phyloP scores from a whole-genome alignment of 2,888 invertebrate genomes.

The Caenorhabditis virilis region DNA sequence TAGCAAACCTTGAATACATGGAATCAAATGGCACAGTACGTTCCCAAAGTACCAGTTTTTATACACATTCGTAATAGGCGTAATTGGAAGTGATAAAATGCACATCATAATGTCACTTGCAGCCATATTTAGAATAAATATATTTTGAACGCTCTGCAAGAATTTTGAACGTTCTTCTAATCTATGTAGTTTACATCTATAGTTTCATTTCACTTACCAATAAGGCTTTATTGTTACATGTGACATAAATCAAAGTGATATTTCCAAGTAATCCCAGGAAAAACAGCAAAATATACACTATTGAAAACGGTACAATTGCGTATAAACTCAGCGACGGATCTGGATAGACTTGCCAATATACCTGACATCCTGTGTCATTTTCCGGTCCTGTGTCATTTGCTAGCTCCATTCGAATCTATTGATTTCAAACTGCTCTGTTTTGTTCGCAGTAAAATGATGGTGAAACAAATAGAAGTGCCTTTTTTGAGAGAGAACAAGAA shows the following conservation, averaged over 20 bases:
- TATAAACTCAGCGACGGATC: slow-evolving; percentile 52
- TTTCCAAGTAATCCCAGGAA: slow-evolving; percentile 66
- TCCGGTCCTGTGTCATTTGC: too few relatives aligned
- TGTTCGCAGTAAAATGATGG: too few relatives aligned
- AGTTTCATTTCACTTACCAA: slow-evolving; percentile 39
- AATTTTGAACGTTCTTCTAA: not conserved
- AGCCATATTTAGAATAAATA: slow-evolving; percentile 93
- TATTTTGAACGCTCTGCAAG: slow-evolving; percentile 73
- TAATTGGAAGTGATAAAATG: slow-evolving; percentile 90
- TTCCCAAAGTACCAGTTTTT: slow-evolving; percentile 90
- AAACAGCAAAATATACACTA: slow-evolving; percentile 58
- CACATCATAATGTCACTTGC: slow-evolving; percentile 91
- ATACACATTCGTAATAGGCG: slow-evolving; percentile 89
- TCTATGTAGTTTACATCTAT: too few relatives aligned
- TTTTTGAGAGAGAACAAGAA: too few relatives aligned
- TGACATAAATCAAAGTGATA: slow-evolving; percentile 58
- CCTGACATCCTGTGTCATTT: slow-evolving; percentile 15
- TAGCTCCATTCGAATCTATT: too few relatives aligned
- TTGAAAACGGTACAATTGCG: slow-evolving; percentile 51
- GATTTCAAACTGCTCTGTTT: too few relatives aligned
- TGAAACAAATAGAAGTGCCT: too few relatives aligned
- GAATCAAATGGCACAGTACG: slow-evolving; percentile 86
- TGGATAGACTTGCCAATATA: slow-evolving; percentile 44
- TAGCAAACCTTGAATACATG: slow-evolving; percentile 80
- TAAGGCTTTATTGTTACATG: slow-evolving; percentile 51